Evolutionary conservation across 2,797 vertebrate genomes (phyloP), one percentile per base, ranked within the genome.

Genomic region (Ptychobarbus kaznakovi): DNA sequence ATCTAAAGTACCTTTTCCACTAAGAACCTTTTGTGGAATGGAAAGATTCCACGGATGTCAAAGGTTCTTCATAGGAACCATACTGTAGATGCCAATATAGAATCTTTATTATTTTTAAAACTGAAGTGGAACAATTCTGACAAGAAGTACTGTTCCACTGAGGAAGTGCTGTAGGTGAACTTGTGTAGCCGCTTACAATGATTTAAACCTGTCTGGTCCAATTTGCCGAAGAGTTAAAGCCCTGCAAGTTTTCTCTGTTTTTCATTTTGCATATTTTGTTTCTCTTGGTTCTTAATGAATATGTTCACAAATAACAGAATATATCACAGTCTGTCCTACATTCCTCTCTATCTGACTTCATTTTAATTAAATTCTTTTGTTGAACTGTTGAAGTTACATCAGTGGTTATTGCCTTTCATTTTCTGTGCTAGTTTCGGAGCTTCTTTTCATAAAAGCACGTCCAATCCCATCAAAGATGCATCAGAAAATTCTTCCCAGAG

Each of bases 401-500:
- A 22, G 53, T 44, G 20, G 51, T 82, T 82, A 83, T 65, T 74
- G 72, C 61, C 61, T 80, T 63, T 85, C 32, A 85, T 80, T 65
- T 85, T 38, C 61, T 76, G 56, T 77, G 80, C 40, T 84, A 78
- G 68, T 83, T 72, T 84, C 8, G 28, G 25, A 73, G 46, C 77
- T 70, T 80, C 80, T 84, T 85, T 80, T 82, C 20, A 75, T 77
- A 77, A 83, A 51, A 81, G 74, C 65, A 84, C 65, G 70, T 89
- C 35, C 78, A 84, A 25, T 22, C 81, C 66, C 86, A 87, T 86
- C 86, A 85, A 79, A 72, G 82, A 82, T 70, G 80, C 70, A 73
- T 75, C 81, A 81, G 58, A 84, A 70, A 81, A 84, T 70, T 66
- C 69, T 90, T 91, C 89, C 87, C 87, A 82, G 80, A 85, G 87